These are phyloP conservation scores for Alloplasta piceator DNA, from an alignment of 2,888 invertebrate species.

Conservation along the genomic window DNA sequence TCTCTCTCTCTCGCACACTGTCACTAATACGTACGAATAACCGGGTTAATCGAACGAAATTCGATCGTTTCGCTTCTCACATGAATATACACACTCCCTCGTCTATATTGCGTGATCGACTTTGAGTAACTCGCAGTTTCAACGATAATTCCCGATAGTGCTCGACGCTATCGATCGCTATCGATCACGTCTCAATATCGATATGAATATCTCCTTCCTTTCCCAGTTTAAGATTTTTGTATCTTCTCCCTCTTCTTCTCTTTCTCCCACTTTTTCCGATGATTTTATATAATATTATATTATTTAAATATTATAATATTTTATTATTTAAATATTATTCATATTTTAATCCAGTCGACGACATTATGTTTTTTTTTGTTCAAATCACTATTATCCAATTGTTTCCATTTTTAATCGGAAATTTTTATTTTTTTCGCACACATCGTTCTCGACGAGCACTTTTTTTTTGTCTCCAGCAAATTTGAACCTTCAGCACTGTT, in stretches of 20 bases:
- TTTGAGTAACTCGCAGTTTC: neutral
- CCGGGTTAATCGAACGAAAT: slow-evolving; percentile 25
- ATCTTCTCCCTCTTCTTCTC: neutral
- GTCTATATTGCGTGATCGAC: slow-evolving; percentile 24
- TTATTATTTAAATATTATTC: too few species aligned
- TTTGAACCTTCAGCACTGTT: too few species aligned
- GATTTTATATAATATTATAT: neutral
- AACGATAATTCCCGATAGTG: neutral
- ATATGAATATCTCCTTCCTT: slow-evolving; percentile 17
- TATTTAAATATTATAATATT: too few species aligned
- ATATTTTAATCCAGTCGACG: neutral
- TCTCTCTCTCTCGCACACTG: neutral
- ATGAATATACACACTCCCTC: neutral
- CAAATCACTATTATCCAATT: neutral
- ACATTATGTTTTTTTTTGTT: neutral
- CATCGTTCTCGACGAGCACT: neutral
- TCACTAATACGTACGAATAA: neutral
- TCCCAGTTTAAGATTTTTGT: neutral
- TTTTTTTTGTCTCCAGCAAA: neutral
- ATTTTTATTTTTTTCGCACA: neutral
- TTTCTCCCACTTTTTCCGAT: neutral
- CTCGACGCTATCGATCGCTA: slow-evolving; percentile 2
- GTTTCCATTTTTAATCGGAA: neutral
- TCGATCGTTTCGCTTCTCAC: slow-evolving; percentile 17
- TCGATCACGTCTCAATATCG: slow-evolving; percentile 35